Percentiles rank a stretch among this genome's conserved stretches.
Conservation (phyloP, 2,888 invertebrate genomes). For the Tenodera sinensis region DNA sequence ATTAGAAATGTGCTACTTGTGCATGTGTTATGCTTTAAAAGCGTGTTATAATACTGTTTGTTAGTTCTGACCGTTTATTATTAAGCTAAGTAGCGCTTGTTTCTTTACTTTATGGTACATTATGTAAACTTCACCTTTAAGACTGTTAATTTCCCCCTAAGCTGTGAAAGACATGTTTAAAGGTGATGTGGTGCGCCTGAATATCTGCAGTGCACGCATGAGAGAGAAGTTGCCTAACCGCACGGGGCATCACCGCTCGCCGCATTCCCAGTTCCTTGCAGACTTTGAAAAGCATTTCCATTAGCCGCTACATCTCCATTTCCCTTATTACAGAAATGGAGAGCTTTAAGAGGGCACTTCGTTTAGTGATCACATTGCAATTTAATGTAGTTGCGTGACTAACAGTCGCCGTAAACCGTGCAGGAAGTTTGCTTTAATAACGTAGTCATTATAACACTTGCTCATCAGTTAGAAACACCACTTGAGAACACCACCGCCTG, state of each 20-base stretch:
- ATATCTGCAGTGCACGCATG: background rate
- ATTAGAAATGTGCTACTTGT: too few relatives aligned
- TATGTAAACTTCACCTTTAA: background rate
- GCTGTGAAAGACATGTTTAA: background rate
- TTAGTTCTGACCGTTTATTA: too few relatives aligned
- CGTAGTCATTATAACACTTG: too few relatives aligned
- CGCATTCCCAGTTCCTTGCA: background rate
- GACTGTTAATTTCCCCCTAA: background rate
- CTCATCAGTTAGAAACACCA: too few relatives aligned
- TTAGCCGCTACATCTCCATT: background rate
- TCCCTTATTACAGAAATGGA: background rate
- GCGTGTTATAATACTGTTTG: too few relatives aligned
- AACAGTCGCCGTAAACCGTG: background rate
- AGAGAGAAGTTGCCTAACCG: background rate
- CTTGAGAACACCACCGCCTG: too few relatives aligned
- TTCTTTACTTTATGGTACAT: too few relatives aligned
- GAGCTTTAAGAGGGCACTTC: background rate
- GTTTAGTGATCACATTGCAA: background rate
- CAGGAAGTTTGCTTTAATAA: too few relatives aligned
- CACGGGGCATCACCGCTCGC: background rate
- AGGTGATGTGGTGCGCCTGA: background rate
- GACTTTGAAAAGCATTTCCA: too few relatives aligned
- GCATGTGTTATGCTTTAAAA: too few relatives aligned
- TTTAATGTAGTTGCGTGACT: background rate
- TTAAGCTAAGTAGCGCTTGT: too few relatives aligned